These are phyloP conservation scores for Penaeus chinensis DNA, from an alignment of 1,140 invertebrate species.

Conservation along the genomic window DNA sequence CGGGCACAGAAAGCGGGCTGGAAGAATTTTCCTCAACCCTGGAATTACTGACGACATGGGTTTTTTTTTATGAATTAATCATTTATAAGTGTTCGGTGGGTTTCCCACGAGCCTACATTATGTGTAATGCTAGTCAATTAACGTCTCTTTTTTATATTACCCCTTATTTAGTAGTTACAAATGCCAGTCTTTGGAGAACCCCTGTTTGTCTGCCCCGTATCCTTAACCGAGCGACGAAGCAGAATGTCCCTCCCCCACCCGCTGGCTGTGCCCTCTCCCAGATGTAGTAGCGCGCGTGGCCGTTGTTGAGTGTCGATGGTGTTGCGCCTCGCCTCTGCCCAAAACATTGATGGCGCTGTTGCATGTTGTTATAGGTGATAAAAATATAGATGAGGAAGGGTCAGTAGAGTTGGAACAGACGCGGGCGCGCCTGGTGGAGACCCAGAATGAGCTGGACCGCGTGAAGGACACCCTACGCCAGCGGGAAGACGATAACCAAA, in stretches of 20 bases:
- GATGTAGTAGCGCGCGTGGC: slow-evolving; percentile 54
- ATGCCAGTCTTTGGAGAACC: background rate
- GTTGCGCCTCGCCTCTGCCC: slow-evolving; percentile 41
- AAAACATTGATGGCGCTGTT: slow-evolving; percentile 60
- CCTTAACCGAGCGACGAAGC: slow-evolving; percentile 3
- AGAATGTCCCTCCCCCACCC: slow-evolving; percentile 41
- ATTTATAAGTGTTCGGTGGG: background rate
- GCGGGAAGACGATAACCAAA: slow-evolving; percentile 48
- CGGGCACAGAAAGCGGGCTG: slow-evolving; percentile 47
- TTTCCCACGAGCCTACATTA: slow-evolving; percentile 10
- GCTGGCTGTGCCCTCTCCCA: slow-evolving; percentile 2
- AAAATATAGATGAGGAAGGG: slow-evolving; percentile 63
- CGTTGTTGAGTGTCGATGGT: slow-evolving; percentile 49
- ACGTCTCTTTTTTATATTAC: too few species aligned
- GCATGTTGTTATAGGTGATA: slow-evolving; percentile 65
- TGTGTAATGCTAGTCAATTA: too few species aligned
- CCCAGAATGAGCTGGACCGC: slow-evolving; percentile 63
- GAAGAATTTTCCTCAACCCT: slow-evolving; percentile 32
- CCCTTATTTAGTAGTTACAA: too few species aligned
- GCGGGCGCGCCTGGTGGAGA: slow-evolving; percentile 61
- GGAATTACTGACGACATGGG: slow-evolving; percentile 37
- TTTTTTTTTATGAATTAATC: slow-evolving; percentile 1
- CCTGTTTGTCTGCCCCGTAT: background rate
- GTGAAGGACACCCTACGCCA: slow-evolving; percentile 57
- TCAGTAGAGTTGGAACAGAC: slow-evolving; percentile 64